These are phyloP conservation scores for Blennius ocellaris DNA, from an alignment of 2,113 vertebrate genomes.

Conservation along the genomic window DNA sequence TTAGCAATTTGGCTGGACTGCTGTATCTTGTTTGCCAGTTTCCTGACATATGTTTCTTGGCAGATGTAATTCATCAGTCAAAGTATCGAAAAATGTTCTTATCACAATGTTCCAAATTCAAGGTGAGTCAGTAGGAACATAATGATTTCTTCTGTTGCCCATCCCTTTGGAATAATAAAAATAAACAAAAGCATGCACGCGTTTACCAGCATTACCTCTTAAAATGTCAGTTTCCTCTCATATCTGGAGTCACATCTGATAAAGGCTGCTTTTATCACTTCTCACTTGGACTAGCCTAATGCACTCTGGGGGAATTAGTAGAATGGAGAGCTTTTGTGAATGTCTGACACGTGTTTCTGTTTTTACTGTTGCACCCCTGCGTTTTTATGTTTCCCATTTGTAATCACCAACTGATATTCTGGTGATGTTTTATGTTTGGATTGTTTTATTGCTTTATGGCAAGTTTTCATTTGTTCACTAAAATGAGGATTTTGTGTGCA, in stretches of 20 bases:
- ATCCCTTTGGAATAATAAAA: background rate
- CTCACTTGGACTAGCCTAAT: background rate
- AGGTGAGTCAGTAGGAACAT: constrained; percentile 2
- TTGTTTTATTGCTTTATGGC: constrained; percentile 10
- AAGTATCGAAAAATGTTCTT: constrained; percentile 18
- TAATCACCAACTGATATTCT: background rate
- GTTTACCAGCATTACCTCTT: constrained; percentile 1
- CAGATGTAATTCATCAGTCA: constrained; percentile 3
- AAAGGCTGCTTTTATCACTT: constrained; percentile 45
- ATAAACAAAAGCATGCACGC: background rate
- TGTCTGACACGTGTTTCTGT: constrained; percentile 5
- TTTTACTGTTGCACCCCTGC: constrained; percentile 5
- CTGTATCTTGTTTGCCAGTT: constrained; percentile 4
- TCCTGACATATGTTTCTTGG: background rate
- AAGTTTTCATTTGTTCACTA: background rate
- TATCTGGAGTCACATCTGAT: background rate
- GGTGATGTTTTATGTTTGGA: background rate
- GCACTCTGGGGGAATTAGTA: constrained; percentile 30
- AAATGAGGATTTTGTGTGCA: no score
- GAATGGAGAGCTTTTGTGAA: constrained; percentile 19
- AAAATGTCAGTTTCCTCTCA: constrained; percentile 11
- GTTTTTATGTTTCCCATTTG: constrained; percentile 23
- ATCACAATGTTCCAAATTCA: background rate
- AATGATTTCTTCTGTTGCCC: background rate
- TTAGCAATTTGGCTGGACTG: constrained; percentile 12